Conservation (phyloP, 2,797 vertebrate species). For the Malurus leucopterus region DNA sequence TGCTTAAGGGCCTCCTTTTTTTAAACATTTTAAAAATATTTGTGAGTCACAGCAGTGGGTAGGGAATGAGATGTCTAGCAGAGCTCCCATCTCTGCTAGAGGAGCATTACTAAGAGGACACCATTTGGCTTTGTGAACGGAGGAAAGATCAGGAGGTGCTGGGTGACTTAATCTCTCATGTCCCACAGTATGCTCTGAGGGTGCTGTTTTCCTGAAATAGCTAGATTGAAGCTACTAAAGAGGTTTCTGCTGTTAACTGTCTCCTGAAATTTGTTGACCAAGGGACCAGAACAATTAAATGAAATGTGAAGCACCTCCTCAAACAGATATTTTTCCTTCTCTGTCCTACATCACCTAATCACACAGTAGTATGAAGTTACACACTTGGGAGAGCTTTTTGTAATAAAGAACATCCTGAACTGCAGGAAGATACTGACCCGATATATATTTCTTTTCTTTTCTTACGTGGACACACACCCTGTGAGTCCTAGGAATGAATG, state of each 20-base stretch:
- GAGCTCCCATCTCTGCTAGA: background rate
- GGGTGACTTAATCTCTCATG: background rate
- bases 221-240: background rate
- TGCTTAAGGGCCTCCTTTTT: background rate
- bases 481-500: background rate
- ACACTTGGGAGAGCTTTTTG: background rate
- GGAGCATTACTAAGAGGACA: background rate
- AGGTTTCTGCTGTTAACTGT: background rate
- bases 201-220: background rate
- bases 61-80: background rate
- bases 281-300: conserved; percentile 19
- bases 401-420: background rate
- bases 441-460: background rate
- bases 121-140: background rate
- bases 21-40: background rate
- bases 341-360: background rate
- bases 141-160: background rate
- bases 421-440: background rate
- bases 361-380: conserved; percentile 44
- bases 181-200: background rate
- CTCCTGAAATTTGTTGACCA: conserved; percentile 17
- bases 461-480: background rate
- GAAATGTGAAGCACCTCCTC: conserved; percentile 40
- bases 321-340: background rate
- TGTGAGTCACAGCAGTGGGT: background rate